phyloP scores from a whole-genome alignment of 2,888 invertebrate genomes.

The Bellardia pandia region DNA sequence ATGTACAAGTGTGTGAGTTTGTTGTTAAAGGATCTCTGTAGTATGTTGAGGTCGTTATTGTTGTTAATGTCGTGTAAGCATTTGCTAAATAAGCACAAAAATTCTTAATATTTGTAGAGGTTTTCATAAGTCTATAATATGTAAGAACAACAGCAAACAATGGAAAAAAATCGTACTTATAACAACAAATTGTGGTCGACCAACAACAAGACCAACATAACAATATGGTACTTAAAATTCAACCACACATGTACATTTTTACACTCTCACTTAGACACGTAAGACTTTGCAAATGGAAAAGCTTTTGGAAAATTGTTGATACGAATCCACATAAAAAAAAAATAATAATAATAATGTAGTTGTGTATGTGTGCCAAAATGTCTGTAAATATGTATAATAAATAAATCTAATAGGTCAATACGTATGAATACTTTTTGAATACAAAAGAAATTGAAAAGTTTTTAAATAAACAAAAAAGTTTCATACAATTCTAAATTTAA shows the following conservation, averaged over 20 bases:
- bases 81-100: constrained; percentile 74
- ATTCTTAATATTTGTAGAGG: constrained; percentile 65
- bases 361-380: constrained; percentile 16
- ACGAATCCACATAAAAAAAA: background rate
- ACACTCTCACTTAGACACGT: constrained; percentile 6
- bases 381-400: background rate
- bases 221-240: constrained; percentile 40
- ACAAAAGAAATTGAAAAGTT: background rate
- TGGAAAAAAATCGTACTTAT: constrained; percentile 23
- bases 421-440: constrained; percentile 48
- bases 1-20: background rate
- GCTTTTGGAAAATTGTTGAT: constrained; percentile 27
- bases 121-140: constrained; percentile 22
- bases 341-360: constrained; percentile 15
- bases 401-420: constrained; percentile 56
- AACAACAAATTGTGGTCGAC: constrained; percentile 68
- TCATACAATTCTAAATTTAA: too few species aligned
- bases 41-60: constrained; percentile 44
- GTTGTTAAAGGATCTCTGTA: background rate
- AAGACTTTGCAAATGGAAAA: constrained; percentile 13
- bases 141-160: constrained; percentile 17
- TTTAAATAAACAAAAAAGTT: background rate
- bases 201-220: constrained; percentile 58
- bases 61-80: constrained; percentile 72
- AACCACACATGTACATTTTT: background rate